Conservation (phyloP, 2,888 invertebrate species). For the Rhingia rostrata region DNA sequence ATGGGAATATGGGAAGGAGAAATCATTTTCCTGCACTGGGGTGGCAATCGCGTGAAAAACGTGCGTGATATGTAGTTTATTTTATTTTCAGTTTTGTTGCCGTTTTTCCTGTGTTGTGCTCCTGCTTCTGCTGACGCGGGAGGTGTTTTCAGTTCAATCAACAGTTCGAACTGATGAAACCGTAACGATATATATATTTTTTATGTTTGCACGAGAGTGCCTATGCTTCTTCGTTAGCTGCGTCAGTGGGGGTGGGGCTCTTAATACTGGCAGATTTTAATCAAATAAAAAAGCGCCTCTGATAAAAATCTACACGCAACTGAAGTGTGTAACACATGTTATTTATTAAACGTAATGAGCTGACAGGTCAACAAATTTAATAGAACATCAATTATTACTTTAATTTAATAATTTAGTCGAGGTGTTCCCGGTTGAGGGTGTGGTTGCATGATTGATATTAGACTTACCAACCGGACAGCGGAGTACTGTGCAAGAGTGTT, state of each 20-base stretch:
- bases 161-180: conserved; percentile 66
- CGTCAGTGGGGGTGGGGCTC: conserved; percentile 5
- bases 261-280: conserved; percentile 62
- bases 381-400: conserved; percentile 72
- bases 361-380: conserved; percentile 73
- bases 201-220: neutral
- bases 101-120: conserved; percentile 16
- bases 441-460: conserved; percentile 50
- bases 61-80: conserved; percentile 63
- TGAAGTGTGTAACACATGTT: conserved; percentile 71
- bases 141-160: conserved; percentile 68
- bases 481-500: neutral
- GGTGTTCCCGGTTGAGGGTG: conserved; percentile 56
- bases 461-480: neutral
- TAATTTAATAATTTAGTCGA: conserved; percentile 66
- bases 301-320: conserved; percentile 71
- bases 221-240: neutral
- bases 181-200: conserved; percentile 10
- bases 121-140: conserved; percentile 45
- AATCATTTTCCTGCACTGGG: conserved; percentile 43
- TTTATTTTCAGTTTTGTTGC: neutral
- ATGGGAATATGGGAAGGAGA: neutral
- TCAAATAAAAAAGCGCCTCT: conserved; percentile 62
- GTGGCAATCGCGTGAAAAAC: conserved; percentile 71
- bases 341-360: conserved; percentile 71